These are phyloP conservation scores for Ornithoptera priamus DNA, from an alignment of 2,888 invertebrate genomes.

Conservation along the genomic window DNA sequence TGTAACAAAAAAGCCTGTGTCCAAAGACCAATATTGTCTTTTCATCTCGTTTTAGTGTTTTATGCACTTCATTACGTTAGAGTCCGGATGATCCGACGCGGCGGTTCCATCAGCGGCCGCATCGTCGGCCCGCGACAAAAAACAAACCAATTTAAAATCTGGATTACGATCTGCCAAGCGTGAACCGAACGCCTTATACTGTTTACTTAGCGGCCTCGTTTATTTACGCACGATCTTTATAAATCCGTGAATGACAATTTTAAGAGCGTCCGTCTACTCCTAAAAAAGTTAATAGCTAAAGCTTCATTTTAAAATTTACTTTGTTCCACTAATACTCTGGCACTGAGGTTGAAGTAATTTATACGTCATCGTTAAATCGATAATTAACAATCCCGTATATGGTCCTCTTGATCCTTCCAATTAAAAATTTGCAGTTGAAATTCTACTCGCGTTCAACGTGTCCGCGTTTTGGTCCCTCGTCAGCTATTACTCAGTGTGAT, in stretches of 20 bases:
- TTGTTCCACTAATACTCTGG: too few species aligned
- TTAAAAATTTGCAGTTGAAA: constrained; percentile 35
- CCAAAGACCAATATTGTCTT: constrained; percentile 29
- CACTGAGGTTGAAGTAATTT: too few species aligned
- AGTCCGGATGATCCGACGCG: constrained; percentile 44
- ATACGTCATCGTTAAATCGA: too few species aligned
- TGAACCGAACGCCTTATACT: constrained; percentile 60
- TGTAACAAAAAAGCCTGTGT: constrained; percentile 24
- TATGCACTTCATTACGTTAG: constrained; percentile 20
- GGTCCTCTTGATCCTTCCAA: constrained; percentile 7
- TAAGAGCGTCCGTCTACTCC: constrained; percentile 24
- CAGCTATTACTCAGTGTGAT: constrained; percentile 63
- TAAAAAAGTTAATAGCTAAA: constrained; percentile 27
- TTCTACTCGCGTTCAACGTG: constrained; percentile 34
- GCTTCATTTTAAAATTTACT: neutral
- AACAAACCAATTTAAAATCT: constrained; percentile 74
- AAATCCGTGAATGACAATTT: constrained; percentile 44
- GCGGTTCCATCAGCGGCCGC: constrained; percentile 49
- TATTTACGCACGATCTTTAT: constrained; percentile 72
- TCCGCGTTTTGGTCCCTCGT: constrained; percentile 44
- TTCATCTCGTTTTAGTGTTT: constrained; percentile 22
- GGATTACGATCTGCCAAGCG: constrained; percentile 60
- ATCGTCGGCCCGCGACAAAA: constrained; percentile 55
- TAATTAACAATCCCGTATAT: constrained; percentile 15
- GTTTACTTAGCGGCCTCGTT: constrained; percentile 65